Base-by-base conservation (phyloP, 1,140 invertebrate genomes). In the Drosophila erecta region DNA sequence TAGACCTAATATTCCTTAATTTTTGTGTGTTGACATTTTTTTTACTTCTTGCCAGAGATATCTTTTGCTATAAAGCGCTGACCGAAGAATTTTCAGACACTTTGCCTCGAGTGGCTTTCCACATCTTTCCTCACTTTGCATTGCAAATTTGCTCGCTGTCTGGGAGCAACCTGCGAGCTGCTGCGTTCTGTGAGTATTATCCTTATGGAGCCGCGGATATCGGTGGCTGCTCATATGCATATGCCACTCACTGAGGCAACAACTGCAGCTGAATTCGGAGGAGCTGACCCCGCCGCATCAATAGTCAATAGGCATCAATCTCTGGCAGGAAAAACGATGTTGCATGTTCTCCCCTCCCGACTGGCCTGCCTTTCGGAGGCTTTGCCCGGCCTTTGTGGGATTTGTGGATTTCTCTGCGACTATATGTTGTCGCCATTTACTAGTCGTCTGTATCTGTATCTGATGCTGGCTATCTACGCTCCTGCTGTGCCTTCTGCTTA, bases 401-500 rank as follows among this genome's bases (percentile, higher is more conserved):
- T 40, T 46, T 47, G 24, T 17, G 61, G 51, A 44, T 40, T 46
- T 47, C 35, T n/a, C 37, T 35, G 72, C 65, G 64, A 70, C 74
- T 86, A 65, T 67, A 53, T 51, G 83, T 86, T 86, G 81, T 86
- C 84, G 83, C 83, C 83, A 86, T 86, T 50, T 87, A 83, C 81
- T 37, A 85, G 72, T 81, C 75, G 27, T 51, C 59, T 53, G 62
- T 75, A 66, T 66, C 78, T 75, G 74, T 91, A 91, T 91, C 90
- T 91, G 81, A 91, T 91, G 90, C 87, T 91, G 76, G 86, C 78
- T 87, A 91, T 91, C 90, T 91, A 62, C 74, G 90, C 90, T 91
- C 90, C 90, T 91, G 90, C 90, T 91, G 90, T 90, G 90, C 85
- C 89, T 86, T 86, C 85, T 83, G 86, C 79, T 81, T 90, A 89